Conservation (phyloP, 1,140 invertebrate species). For the Macrobrachium nipponense region DNA sequence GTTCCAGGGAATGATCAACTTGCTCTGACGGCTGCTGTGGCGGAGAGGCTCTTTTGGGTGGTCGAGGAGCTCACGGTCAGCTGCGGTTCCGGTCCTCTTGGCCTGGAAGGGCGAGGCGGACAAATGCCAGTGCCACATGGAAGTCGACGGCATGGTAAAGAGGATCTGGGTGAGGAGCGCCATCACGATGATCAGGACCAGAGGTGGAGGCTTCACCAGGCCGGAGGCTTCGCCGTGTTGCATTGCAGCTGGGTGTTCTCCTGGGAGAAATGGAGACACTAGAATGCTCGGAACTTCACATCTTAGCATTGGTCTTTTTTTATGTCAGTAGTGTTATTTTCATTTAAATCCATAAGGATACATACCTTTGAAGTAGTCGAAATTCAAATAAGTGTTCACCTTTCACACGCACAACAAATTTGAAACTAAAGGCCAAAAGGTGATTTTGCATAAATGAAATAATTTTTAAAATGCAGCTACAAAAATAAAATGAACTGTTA, state of each 20-base stretch:
- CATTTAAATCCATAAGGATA: neutral
- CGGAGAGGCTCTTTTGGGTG: neutral
- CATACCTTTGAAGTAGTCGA: no score
- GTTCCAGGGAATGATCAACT: no score
- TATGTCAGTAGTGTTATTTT: neutral
- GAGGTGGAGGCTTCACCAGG: slow-evolving; percentile 8
- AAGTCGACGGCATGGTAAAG: neutral
- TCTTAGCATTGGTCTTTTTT: no score
- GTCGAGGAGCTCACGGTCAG: neutral
- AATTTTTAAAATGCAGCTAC: neutral
- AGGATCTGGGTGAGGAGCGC: slow-evolving; percentile 6
- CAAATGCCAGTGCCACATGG: neutral
- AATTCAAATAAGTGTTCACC: no score
- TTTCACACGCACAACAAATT: no score
- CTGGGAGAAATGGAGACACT: slow-evolving; percentile 38
- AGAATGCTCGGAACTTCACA: neutral
- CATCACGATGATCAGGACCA: slow-evolving; percentile 8
- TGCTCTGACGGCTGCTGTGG: neutral
- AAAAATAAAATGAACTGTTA: no score
- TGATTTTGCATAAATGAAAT: no score
- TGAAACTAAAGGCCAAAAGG: neutral
- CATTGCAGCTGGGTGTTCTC: slow-evolving; percentile 63
- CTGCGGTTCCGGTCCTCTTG: neutral
- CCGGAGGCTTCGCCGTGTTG: slow-evolving; percentile 57
- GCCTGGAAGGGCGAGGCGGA: neutral